Conservation (phyloP, 2,888 invertebrate genomes). For the Pyrochroa serraticornis region DNA sequence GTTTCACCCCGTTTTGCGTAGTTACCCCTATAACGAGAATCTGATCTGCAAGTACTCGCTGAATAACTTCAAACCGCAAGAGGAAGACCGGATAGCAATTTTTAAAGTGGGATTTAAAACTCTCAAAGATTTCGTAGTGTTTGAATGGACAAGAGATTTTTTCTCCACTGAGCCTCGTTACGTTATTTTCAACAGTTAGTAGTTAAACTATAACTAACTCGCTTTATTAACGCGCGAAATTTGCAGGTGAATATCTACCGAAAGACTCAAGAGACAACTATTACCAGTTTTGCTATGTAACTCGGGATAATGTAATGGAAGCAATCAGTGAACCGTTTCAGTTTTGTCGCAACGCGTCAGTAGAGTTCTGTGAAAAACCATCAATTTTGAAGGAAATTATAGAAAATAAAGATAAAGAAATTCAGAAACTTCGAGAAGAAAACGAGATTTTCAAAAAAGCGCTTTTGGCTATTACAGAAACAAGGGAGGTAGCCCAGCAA, state of each 20-base stretch:
- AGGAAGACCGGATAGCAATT: constrained; percentile 53
- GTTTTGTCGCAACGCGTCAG: constrained; percentile 34
- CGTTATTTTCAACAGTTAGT: constrained; percentile 49
- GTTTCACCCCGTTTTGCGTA: constrained; percentile 47
- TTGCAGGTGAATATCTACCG: constrained; percentile 49
- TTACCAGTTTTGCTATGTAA: constrained; percentile 54
- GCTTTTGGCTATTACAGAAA: constrained; percentile 36
- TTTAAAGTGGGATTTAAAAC: constrained; percentile 54
- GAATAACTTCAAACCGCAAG: constrained; percentile 47
- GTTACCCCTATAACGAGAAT: constrained; percentile 47
- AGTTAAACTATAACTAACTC: background rate
- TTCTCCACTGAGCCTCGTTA: constrained; percentile 12
- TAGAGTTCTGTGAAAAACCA: constrained; percentile 11
- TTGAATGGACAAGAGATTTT: constrained; percentile 48
- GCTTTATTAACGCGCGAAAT: background rate
- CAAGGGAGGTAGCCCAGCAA: constrained; percentile 18
- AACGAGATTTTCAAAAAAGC: constrained; percentile 43
- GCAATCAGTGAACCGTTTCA: constrained; percentile 53
- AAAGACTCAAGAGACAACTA: constrained; percentile 46
- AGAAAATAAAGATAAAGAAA: constrained; percentile 32
- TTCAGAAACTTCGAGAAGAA: constrained; percentile 43
- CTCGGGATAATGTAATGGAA: constrained; percentile 50
- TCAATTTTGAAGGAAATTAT: constrained; percentile 13
- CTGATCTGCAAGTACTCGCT: constrained; percentile 46
- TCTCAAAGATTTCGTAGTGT: constrained; percentile 52